Evolutionary conservation across 2,888 invertebrate genomes (phyloP), one percentile per base, ranked within the genome.

Genomic region (Napeogenes sylphis): DNA sequence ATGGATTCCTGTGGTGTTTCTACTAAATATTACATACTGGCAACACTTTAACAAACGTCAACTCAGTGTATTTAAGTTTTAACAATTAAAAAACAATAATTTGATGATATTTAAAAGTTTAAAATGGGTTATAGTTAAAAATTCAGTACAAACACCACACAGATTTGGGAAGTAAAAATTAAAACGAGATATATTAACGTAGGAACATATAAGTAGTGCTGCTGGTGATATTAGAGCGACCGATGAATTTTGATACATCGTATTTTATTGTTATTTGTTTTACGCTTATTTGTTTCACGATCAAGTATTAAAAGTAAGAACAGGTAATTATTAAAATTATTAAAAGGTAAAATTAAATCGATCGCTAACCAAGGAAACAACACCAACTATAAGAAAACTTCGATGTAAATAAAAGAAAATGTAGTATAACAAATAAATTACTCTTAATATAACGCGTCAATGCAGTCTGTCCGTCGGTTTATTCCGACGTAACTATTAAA

Each of bases 1-100:
- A 77, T 79, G 83, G 82, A 77, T 77, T 73, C 63, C 59, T 59
- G 55, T 61, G 53, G 64, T 55, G 56, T 62, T 69, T 65, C 58
- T 68, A 65, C 61, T 54, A 56, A 61, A 66, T 55, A 56, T 63
- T 64, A 64, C 51, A n/a, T 54, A 45, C 56, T 62, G 54, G 57
- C 57, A 57, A 62, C 45, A 57, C 30, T 33, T 14, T 45, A 33
- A 0, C 47, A 33, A 51, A 35, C 56, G 21, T 35, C 21, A 21
- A 56, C 38, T 45, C 35, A 14, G 8, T 14, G 8, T 14, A 6
- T 6, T 14, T 14, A 47, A 4, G n/a, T 14, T 47, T 10, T 21
- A 6, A 51, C 51, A 21, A 6, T 5, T 51, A 21, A 30, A 4
- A 30, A 51, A 51, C 30, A 10, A 42, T 42, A 10, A 42, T 42